Base-by-base conservation (phyloP, 2,797 vertebrate genomes). In the Phrynocephalus vlangalii region DNA sequence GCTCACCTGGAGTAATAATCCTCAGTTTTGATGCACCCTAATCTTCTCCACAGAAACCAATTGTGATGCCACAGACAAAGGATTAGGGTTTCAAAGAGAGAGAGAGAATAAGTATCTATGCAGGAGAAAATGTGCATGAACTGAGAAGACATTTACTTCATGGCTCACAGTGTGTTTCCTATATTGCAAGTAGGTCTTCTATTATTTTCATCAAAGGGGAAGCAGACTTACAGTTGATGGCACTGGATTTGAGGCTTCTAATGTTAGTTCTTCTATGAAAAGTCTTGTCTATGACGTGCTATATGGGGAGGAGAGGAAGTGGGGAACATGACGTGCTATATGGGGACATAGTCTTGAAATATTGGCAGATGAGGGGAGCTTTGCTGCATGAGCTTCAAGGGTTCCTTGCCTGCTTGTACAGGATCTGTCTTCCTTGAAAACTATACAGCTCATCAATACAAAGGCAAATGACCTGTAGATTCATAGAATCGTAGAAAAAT, bases 1-100 rank as follows among this genome's bases (percentile, higher is more conserved):
- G 16, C 71, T 90, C 87, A 93, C 86, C 83, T 90, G 67, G 63
- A 86, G 68, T 87, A 90, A 87, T 91, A 94, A 91, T 94, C 77
- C 76, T 90, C 87, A 91, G 52, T 90, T 71, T 91, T 94, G 75
- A 84, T 81, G 85, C 72, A 56, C 67, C 82, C 88, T 91, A 90
- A 94, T 87, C 85, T 83, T 92, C 79, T 86, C 86, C 71, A n/a
- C 70, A 83, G 88, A 88, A 92, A 90, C 82, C 84, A 88, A 79
- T 90, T 93, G 67, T 11, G 28, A 86, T 91, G 80, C 90, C 91
- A 90, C 48, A 89, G 68, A 63, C 10, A 84, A 33, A 78, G 38
- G 76, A 86, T 93, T 90, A 30, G 78, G 18, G 86, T 90, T 92
- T 91, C 30, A 91, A 1, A 84, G 83, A 79, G 88, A 78, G 88